Percentiles rank a stretch among this genome's conserved stretches.
Conservation (phyloP, 2,113 vertebrate species). For the Nesogale talazaci region DNA sequence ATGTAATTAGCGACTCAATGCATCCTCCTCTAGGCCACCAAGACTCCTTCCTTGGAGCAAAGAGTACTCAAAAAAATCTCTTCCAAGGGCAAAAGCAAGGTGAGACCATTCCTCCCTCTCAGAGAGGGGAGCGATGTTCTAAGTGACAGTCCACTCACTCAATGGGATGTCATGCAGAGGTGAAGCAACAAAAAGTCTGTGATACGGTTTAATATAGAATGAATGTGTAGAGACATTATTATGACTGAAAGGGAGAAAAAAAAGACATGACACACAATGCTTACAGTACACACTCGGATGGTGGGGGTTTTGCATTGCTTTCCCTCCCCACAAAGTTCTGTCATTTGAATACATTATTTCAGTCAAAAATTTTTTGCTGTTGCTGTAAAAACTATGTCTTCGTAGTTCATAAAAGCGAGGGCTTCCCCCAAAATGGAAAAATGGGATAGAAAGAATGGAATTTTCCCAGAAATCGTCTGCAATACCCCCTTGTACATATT, state of each 20-base stretch:
- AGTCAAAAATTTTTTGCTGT: background rate
- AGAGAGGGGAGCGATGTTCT: conserved; percentile 4
- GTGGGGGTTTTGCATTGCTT: background rate
- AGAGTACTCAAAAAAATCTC: background rate
- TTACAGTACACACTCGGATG: background rate
- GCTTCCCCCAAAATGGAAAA: too few relatives aligned
- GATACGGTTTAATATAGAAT: background rate
- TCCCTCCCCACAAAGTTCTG: background rate
- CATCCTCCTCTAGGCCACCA: too few relatives aligned
- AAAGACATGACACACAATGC: background rate
- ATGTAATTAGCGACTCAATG: too few relatives aligned
- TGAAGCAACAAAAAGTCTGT: conserved; percentile 15
- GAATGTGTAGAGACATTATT: background rate
- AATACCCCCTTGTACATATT: background rate
- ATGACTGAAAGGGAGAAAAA: background rate
- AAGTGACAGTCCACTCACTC: conserved; percentile 46
- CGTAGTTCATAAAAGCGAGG: background rate
- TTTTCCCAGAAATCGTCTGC: too few relatives aligned
- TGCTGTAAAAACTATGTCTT: conserved; percentile 24
- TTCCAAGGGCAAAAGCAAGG: background rate
- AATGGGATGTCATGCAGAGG: background rate
- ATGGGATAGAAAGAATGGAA: too few relatives aligned
- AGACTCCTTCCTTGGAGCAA: background rate
- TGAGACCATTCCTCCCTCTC: background rate
- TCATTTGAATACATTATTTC: background rate